A percentile compares a stretch with the other conserved stretches of the same genome.
phyloP scores from a whole-genome alignment of 2,888 invertebrate genomes.

The Archaeoteleia sp. region DNA sequence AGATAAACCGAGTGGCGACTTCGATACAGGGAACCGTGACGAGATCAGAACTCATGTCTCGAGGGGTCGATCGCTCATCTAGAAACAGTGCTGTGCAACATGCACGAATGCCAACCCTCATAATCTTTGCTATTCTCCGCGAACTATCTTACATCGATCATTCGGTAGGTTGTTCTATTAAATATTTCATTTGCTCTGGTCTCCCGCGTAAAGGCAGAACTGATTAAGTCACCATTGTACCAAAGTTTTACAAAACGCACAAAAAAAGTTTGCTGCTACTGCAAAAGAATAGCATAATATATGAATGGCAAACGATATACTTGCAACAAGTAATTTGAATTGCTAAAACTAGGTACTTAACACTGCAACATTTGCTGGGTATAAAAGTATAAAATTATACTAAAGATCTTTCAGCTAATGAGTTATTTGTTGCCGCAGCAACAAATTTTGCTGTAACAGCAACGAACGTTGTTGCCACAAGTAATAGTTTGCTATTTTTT shows the following conservation, averaged over 20 bases:
- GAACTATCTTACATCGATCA: constrained; percentile 72
- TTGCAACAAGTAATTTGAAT: too few species aligned
- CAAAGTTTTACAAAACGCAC: constrained; percentile 17
- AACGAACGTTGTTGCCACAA: too few species aligned
- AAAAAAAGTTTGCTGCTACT: too few species aligned
- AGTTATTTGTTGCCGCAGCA: too few species aligned
- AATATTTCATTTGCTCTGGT: constrained; percentile 60
- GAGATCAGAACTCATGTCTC: constrained; percentile 66
- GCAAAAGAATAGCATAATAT: neutral
- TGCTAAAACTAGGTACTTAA: too few species aligned
- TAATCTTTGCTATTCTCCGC: constrained; percentile 68
- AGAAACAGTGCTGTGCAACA: constrained; percentile 62
- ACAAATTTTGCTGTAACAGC: too few species aligned
- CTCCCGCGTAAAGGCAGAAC: constrained; percentile 4
- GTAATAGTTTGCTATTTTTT: too few species aligned
- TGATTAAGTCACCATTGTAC: constrained; percentile 20
- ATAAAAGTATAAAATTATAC: too few species aligned
- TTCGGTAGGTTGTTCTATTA: constrained; percentile 64
- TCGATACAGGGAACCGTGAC: constrained; percentile 57
- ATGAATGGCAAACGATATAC: too few species aligned
- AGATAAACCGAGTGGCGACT: constrained; percentile 63
- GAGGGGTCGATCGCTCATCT: constrained; percentile 71
- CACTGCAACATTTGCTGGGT: too few species aligned
- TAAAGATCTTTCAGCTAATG: too few species aligned
- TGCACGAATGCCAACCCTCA: constrained; percentile 59